Evolutionary conservation across 2,797 vertebrate species (phyloP).

Genomic region (Austrolebias charrua): DNA sequence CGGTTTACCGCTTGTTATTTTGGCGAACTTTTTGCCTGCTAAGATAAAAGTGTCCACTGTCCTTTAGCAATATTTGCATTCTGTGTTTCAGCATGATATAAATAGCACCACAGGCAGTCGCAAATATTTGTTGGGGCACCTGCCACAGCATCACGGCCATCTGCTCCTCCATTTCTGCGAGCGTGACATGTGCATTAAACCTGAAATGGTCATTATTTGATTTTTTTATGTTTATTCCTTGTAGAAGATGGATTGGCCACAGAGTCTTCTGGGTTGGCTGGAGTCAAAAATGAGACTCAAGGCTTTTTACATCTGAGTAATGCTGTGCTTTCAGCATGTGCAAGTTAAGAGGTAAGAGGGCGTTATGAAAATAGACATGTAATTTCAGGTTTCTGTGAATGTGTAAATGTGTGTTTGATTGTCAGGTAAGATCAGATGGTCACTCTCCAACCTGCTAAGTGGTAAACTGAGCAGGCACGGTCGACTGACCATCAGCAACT

Average conservation of each 20-base stretch:
- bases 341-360: constrained; percentile 62
- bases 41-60: constrained; percentile 68
- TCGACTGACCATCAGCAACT: constrained; percentile 51
- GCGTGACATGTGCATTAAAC: constrained; percentile 79
- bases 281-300: constrained; percentile 61
- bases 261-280: constrained; percentile 57
- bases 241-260: constrained; percentile 46
- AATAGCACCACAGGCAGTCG: constrained; percentile 77
- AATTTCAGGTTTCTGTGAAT: constrained; percentile 10
- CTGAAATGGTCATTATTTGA: constrained; percentile 73
- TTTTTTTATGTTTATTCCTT: constrained; percentile 14
- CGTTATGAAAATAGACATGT: constrained; percentile 18
- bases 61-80: constrained; percentile 80
- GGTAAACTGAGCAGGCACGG: constrained; percentile 1
- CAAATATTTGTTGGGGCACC: constrained; percentile 85
- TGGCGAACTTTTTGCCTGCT: constrained; percentile 70
- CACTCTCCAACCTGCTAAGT: constrained; percentile 54
- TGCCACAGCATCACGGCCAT: constrained; percentile 78
- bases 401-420: constrained; percentile 13
- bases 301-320: constrained; percentile 67
- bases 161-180: constrained; percentile 78
- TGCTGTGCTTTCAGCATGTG: constrained; percentile 53
- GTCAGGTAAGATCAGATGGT: constrained; percentile 66
- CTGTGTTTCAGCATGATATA: constrained; percentile 78
- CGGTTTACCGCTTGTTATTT: constrained; percentile 61